Evolutionary conservation across 2,888 invertebrate genomes (phyloP), one percentile per base, ranked within the genome.

Genomic region (Nomada ferruginata): DNA sequence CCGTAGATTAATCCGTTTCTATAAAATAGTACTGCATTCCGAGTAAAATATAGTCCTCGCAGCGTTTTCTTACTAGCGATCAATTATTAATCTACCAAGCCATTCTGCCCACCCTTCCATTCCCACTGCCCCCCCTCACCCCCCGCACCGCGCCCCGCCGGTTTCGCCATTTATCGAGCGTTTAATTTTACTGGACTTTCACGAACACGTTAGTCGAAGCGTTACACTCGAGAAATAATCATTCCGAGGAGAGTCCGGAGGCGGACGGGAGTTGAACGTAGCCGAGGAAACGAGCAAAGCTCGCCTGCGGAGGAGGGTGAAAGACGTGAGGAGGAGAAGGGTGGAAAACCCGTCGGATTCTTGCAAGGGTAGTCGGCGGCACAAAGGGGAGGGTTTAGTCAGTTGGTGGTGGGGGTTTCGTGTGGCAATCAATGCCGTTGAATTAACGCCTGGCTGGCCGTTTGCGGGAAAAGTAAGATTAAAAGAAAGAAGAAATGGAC

Each of bases 361-460:
- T 82, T 78, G 65, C 20, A 53, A 53, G 71, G 52, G 44, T 23
- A 10, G 71, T 42, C n/a, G 47, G 66, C n/a, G 77, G 61, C n/a
- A 20, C 65, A 15, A 42, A 63, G 60, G 63, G 64, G 81, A 42
- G 80, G 71, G 76, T 57, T 23, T 15, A 61, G 42, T 76, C 59
- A 42, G 44, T 52, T 60, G 59, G 57, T 77, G 90, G 89, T 82
- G 83, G 89, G 89, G 88, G 90, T 88, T 90, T 91, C 91, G 91
- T 89, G 92, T 91, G 92, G 92, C 92, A 93, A 93, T 93, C 93
- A 93, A 93, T 93, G 93, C 93, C 91, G 92, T 91, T 92, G 93
- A 93, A 93, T 93, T 93, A 93, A 93, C 93, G 93, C 93, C 93
- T 92, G 93, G 91, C 92, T 93, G 92, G 90, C 90, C 93, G 93